Evolutionary conservation across 2,888 invertebrate genomes (phyloP), one percentile per base, ranked within the genome.

Genomic region (Holacanthella duospinosa): DNA sequence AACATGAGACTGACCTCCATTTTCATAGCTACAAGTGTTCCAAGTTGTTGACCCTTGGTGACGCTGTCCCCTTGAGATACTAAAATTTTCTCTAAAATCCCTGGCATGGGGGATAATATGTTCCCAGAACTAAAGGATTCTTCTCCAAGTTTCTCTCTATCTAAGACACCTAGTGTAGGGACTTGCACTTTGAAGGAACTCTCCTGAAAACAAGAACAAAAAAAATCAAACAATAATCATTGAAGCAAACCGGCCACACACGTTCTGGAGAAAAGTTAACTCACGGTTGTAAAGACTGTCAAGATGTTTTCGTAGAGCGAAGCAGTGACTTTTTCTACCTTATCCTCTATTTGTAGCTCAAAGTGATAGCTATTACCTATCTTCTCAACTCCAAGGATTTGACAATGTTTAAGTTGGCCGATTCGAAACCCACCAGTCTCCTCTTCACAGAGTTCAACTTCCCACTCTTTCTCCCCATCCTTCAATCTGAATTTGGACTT

Each of bases 21-120:
- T 81, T 99, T 99, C 99, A 99, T 99, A 0, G 99, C 99, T 69
- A 95, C 93, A 75, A 99, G 86, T 55, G 96, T 88, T 66, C 96
- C 86, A 1, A 99, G 80, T 0, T 90, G 86, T 76, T 97, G 93
- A 0, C 95, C 96, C 76, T 85, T 84, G 68, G 85, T 84, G 2
- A 99, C 93, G 74, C 76, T 71, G 74, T 93, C 88, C 0, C 94
- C 95, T 27, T 83, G 80, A 65, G 83, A 82, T 1, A 97, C 93
- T 25, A 91, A 80, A 58, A 97, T 80, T 77, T 91, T 92, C 75
- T 97, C 95, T 53, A 99, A 81, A 21, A 96, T 84, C 1, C 99
- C 99, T 0, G 97, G 97, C 85, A 99, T 99, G 12, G 97, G 97
- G 4, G 96, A 89, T 1, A 85, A 77, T 1, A 88, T 84, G 62